These are phyloP conservation scores for Chrosomus eos DNA, from an alignment of 2,797 vertebrate genomes.

Conservation along the genomic window DNA sequence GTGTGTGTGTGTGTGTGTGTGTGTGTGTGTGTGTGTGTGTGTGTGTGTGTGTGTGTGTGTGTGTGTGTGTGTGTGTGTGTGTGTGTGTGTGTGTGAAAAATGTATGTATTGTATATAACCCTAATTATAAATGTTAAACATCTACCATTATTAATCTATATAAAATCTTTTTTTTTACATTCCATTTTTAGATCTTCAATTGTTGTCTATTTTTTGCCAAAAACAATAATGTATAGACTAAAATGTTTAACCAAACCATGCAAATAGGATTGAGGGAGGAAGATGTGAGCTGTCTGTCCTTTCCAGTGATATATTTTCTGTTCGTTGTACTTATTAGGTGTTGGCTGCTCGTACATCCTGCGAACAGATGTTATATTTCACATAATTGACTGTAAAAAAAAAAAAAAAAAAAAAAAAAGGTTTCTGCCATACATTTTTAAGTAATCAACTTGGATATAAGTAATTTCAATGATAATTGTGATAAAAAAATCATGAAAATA, in stretches of 20 bases:
- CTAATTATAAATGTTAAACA: background rate
- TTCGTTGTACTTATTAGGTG: slow-evolving; percentile 77
- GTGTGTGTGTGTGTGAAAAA: no score
- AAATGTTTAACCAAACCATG: slow-evolving; percentile 66
- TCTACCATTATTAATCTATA: background rate
- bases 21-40: no score
- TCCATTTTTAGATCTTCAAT: background rate
- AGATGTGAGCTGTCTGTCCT: slow-evolving; percentile 65
- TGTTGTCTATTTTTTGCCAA: background rate
- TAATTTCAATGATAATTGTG: no score
- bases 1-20: no score
- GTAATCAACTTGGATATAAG: no score
- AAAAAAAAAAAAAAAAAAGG: no score
- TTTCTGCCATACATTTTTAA: no score
- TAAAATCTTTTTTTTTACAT: background rate
- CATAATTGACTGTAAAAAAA: no score
- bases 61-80: no score
- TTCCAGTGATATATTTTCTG: slow-evolving; percentile 73
- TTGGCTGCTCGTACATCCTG: slow-evolving; percentile 82
- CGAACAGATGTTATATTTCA: slow-evolving; percentile 5
- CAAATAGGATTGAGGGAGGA: slow-evolving; percentile 69
- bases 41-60: no score
- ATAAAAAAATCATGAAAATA: no score
- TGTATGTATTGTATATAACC: background rate
- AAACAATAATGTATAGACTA: background rate